phyloP scores from a whole-genome alignment of 2,113 vertebrate genomes.

The Nibea coibor region DNA sequence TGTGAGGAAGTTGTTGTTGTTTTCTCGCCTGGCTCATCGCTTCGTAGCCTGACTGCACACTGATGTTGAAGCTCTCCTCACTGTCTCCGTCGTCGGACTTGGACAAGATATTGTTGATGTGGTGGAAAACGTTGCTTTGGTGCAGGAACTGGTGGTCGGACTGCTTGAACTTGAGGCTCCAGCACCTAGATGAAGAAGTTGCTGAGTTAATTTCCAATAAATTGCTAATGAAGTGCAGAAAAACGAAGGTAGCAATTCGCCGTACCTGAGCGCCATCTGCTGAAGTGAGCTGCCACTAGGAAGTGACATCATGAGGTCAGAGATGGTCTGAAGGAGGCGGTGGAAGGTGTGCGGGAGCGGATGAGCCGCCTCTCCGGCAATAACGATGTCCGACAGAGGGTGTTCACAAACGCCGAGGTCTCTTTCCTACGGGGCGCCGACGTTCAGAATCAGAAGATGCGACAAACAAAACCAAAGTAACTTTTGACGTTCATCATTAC shows the following conservation, averaged over 20 bases:
- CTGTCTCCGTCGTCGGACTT: conserved; percentile 99
- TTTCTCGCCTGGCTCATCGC: conserved; percentile 92
- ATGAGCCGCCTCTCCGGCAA: conserved; percentile 98
- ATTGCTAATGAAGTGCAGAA: not conserved
- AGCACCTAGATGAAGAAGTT: conserved; percentile 86
- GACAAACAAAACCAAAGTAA: not conserved
- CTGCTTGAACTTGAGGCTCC: conserved; percentile 99
- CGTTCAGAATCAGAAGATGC: not conserved
- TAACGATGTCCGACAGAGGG: conserved; percentile 97
- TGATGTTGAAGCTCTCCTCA: conserved; percentile 98
- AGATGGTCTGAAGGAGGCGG: conserved; percentile 97
- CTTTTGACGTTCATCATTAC: conserved; percentile 64
- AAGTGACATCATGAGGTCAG: conserved; percentile 99
- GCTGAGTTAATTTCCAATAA: not conserved
- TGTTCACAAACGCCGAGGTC: conserved; percentile 98
- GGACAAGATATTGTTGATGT: conserved; percentile 99
- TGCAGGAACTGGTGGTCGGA: conserved; percentile 99
- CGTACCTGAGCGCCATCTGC: conserved; percentile 97
- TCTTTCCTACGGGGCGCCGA: conserved; percentile 86
- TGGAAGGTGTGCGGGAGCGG: conserved; percentile 98
- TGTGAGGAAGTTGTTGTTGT: not conserved
- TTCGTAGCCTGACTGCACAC: conserved; percentile 97
- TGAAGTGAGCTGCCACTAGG: conserved; percentile 97
- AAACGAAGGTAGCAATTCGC: too few species aligned
- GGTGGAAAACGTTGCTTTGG: conserved; percentile 99